Conservation (phyloP, 2,797 vertebrate species). For the Clarias pachynema region DNA sequence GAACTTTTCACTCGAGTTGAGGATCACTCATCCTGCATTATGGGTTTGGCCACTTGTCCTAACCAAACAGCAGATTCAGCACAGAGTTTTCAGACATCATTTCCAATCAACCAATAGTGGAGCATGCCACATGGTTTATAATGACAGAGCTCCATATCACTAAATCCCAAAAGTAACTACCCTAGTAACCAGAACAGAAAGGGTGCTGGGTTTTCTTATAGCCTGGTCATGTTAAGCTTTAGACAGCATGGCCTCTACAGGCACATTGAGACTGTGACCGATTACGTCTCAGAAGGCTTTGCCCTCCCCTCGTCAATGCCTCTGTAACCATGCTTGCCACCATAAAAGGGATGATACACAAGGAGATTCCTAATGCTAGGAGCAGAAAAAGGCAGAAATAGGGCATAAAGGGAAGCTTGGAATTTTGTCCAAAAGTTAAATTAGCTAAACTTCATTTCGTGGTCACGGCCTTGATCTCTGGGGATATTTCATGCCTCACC, state of each 20-base stretch:
- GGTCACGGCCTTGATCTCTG: not conserved
- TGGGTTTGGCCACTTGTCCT: constrained; percentile 36
- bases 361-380: constrained; percentile 15
- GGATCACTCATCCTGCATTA: constrained; percentile 17
- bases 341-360: constrained; percentile 10
- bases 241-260: constrained; percentile 32
- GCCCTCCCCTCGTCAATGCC: constrained; percentile 13
- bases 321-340: constrained; percentile 3
- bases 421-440: not conserved
- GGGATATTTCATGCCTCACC: constrained; percentile 31
- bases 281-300: constrained; percentile 36
- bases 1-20: constrained; percentile 8
- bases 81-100: constrained; percentile 22
- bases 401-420: not conserved
- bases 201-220: constrained; percentile 27
- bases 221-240: constrained; percentile 35
- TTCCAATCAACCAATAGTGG: constrained; percentile 39
- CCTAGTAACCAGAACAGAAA: constrained; percentile 40
- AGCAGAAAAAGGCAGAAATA: not conserved
- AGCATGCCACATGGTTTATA: constrained; percentile 31
- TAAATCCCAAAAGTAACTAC: constrained; percentile 24
- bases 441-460: constrained; percentile 11
- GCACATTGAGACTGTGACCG: constrained; percentile 22
- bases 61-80: constrained; percentile 23
- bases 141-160: constrained; percentile 25